Evolutionary conservation across 2,113 vertebrate genomes (phyloP).

Genomic region (Glareola pratincola): DNA sequence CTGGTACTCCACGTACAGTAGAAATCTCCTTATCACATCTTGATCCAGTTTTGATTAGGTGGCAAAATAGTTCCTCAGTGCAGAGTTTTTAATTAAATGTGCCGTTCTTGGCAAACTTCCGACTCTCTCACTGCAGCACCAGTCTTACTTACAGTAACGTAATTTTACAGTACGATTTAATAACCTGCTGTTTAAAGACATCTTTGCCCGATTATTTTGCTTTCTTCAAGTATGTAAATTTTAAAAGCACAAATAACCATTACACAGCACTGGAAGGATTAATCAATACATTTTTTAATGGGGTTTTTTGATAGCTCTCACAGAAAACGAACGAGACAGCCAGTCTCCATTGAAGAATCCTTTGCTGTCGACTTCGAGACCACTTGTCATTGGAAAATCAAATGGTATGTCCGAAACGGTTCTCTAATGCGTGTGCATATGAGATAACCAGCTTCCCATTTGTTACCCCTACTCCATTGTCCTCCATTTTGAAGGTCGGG

Average conservation of each 20-base stretch:
- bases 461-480: neutral
- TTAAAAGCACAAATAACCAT: neutral
- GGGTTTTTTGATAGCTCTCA: constrained; percentile 78
- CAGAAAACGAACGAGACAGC: constrained; percentile 83
- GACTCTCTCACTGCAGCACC: neutral
- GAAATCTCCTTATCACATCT: neutral
- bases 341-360: constrained; percentile 84
- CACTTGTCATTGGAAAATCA: constrained; percentile 81
- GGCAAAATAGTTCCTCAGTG: neutral
- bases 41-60: neutral
- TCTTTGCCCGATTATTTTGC: neutral
- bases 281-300: neutral
- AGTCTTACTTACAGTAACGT: neutral
- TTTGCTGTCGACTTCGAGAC: constrained; percentile 86
- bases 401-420: constrained; percentile 68
- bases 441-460: neutral
- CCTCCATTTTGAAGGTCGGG: neutral
- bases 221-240: neutral
- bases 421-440: accelerated
- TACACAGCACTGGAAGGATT: neutral
- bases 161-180: neutral
- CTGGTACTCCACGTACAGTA: neutral
- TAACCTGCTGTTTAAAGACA: neutral
- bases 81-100: neutral
- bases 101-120: neutral